phyloP scores from a whole-genome alignment of 2,888 invertebrate species.

The Spodoptera littoralis region DNA sequence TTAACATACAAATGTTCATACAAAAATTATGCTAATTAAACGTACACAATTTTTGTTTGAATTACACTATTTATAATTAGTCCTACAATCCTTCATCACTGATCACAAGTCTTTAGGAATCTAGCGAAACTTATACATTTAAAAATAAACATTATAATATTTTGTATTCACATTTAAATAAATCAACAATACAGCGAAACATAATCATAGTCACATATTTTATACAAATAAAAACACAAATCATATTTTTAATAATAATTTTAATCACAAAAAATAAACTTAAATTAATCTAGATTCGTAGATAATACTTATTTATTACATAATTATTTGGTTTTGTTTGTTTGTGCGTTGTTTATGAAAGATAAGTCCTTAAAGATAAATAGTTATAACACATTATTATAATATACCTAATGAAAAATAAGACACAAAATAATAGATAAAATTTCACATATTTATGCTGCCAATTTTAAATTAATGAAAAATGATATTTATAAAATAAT shows the following conservation, averaged over 20 bases:
- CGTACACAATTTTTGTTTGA: slow-evolving; percentile 39
- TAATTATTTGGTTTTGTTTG: slow-evolving; percentile 50
- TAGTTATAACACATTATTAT: slow-evolving; percentile 16
- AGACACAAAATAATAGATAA: not conserved
- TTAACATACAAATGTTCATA: slow-evolving; percentile 61
- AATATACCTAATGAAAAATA: not conserved
- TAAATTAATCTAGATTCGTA: slow-evolving; percentile 45
- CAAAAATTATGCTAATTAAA: slow-evolving; percentile 62
- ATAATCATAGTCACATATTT: no score
- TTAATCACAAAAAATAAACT: slow-evolving; percentile 54
- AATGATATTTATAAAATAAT: no score
- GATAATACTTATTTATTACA: slow-evolving; percentile 53
- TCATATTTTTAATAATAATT: slow-evolving; percentile 13
- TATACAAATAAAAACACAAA: no score
- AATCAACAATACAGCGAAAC: slow-evolving; percentile 1
- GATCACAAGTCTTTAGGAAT: slow-evolving; percentile 52
- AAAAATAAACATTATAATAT: slow-evolving; percentile 12
- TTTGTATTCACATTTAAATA: slow-evolving; percentile 24
- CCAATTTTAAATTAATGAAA: slow-evolving; percentile 6
- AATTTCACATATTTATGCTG: slow-evolving; percentile 14
- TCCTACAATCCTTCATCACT: slow-evolving; percentile 28
- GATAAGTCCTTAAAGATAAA: slow-evolving; percentile 7
- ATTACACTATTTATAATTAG: slow-evolving; percentile 37
- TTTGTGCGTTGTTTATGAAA: slow-evolving; percentile 43
- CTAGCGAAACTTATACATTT: slow-evolving; percentile 39